Base-by-base conservation (phyloP, 2,113 vertebrate genomes). In the Apteryx mantelli region DNA sequence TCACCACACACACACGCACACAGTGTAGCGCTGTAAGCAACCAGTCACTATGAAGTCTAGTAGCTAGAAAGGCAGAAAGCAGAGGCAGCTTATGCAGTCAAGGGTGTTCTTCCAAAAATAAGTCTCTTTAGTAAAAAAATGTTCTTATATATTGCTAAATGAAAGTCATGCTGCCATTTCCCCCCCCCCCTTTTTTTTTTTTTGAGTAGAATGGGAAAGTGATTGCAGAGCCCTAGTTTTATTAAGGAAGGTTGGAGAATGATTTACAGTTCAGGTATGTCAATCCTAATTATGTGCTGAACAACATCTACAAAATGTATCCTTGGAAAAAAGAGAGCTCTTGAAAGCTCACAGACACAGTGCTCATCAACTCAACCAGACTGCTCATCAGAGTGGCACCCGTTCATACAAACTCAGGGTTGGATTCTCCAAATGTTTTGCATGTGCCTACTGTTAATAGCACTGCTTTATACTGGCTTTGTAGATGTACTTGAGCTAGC, bases 1-100 rank as follows among this genome's bases (percentile, higher is more conserved):
- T 60, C 32, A 26, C 80, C 16, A n/a, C 1, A 11, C 40, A 34
- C n/a, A 34, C 32, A 22, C 5, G 30, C 32, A 28, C 0, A 0
- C 32, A 44, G 44, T 28, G 10, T 21, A 21, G 46, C 65, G 64
- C n/a, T 78, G 34, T 6, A 11, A 52, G 58, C 4, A 7, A 46
- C 34, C 11, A 9, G 30, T 32, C 85, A 36, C 53, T 42, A 15
- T 13, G 32, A 60, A 81, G 14, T 15, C 22, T 9, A 42, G 20
- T 38, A 73, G 25, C 46, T 40, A 38, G 24, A 30, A 83, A 82
- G 77, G 64, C 34, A 91, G n/a, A 91, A 77, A 52, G 25, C 24
- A 86, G 53, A 76, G 16, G 30, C 9, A 83, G 30, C 16, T 3
- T 12, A n/a, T 8, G 21, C 8, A 48, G 22, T n/a, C 73, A 74